Evolutionary conservation across 2,888 invertebrate genomes (phyloP).

Genomic region (Tridacna gigas): DNA sequence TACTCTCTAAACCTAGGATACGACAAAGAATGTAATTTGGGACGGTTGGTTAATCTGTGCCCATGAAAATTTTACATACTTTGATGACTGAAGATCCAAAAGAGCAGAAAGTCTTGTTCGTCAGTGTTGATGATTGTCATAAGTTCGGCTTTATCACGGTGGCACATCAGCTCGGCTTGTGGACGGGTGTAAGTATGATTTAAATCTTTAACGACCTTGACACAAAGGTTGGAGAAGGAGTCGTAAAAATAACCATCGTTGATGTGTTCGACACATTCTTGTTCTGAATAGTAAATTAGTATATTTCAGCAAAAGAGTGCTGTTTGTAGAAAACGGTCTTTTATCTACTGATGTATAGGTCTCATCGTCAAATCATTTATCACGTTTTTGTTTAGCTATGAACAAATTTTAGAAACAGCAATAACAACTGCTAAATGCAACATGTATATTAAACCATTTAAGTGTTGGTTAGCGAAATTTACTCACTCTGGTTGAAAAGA

Average conservation of each 20-base stretch:
- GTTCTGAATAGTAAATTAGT: background rate
- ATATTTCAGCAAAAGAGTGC: background rate
- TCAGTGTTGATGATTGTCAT: conserved; percentile 2
- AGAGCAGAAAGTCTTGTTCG: conserved; percentile 18
- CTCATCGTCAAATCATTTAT: too few species aligned
- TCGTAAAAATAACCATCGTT: conserved; percentile 11
- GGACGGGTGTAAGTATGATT: background rate
- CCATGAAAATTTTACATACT: background rate
- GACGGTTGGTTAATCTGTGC: too few species aligned
- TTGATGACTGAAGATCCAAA: conserved; percentile 2
- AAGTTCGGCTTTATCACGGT: background rate
- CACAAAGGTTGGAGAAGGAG: conserved; percentile 15
- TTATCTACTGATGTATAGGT: too few species aligned
- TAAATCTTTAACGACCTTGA: background rate
- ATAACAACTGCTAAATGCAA: too few species aligned
- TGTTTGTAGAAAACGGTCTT: too few species aligned
- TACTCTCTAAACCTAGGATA: too few species aligned
- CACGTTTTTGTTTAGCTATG: too few species aligned
- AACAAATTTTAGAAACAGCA: too few species aligned
- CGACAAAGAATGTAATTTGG: too few species aligned
- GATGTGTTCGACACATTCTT: conserved; percentile 4
- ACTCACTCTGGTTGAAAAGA: too few species aligned
- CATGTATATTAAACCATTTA: too few species aligned
- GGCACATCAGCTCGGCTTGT: background rate
- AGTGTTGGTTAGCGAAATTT: too few species aligned